phyloP scores from a whole-genome alignment of 1,140 invertebrate species.

The Caenorhabditis inopinata region DNA sequence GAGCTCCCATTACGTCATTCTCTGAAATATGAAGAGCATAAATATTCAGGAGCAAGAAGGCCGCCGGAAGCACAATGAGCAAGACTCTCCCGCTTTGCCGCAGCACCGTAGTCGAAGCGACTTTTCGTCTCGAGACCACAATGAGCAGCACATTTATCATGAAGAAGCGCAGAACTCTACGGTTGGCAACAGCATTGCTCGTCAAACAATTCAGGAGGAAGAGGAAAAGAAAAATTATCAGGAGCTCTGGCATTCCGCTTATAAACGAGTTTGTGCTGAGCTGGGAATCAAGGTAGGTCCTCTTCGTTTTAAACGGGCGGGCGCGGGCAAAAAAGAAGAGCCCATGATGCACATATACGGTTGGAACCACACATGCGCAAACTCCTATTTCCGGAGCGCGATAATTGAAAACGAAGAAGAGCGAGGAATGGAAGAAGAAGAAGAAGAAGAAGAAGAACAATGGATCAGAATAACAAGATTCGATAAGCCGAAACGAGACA shows the following conservation, averaged over 20 bases:
- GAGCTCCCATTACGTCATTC: too few species aligned
- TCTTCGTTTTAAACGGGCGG: background rate
- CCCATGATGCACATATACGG: background rate
- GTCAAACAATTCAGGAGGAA: conserved; percentile 43
- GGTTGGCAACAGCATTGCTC: background rate
- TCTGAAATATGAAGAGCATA: too few species aligned
- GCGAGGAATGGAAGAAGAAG: background rate
- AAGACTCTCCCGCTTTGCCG: too few species aligned
- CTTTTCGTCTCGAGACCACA: too few species aligned
- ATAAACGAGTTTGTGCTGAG: conserved; percentile 60
- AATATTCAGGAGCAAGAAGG: background rate
- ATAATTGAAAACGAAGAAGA: background rate
- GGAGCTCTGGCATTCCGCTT: conserved; percentile 60
- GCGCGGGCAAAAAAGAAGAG: too few species aligned
- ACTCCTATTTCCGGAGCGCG: conserved; percentile 3
- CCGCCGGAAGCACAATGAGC: conserved; percentile 37
- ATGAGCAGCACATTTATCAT: too few species aligned
- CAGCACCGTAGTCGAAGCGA: too few species aligned
- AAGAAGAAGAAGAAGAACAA: background rate
- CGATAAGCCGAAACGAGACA: too few species aligned
- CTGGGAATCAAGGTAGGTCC: conserved; percentile 60
- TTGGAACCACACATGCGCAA: background rate
- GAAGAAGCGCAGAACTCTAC: too few species aligned
- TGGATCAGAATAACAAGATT: background rate
- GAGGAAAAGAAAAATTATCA: conserved; percentile 40